Evolutionary conservation across 2,113 vertebrate species (phyloP).

Genomic region (Panthera leo): DNA sequence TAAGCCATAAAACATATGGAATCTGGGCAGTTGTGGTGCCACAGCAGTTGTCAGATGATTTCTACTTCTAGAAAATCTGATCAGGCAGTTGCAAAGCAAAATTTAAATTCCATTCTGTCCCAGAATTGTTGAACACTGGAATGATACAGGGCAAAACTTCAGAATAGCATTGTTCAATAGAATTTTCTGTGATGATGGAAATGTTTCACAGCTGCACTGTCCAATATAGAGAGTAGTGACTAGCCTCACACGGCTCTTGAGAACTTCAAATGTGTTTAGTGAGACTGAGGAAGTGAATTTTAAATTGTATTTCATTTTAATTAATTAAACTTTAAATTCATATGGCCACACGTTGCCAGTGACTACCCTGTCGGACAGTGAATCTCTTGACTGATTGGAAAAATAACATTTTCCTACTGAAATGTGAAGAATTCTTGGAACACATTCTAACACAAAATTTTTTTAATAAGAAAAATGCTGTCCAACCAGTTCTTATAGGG

Average conservation of each 20-base stretch:
- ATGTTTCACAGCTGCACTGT: neutral
- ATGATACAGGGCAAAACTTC: neutral
- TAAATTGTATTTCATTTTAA: neutral
- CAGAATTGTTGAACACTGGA: neutral
- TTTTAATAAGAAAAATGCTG: neutral
- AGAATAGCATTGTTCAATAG: neutral
- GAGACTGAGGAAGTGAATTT: neutral
- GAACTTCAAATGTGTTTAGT: neutral
- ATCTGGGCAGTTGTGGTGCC: slow-evolving; percentile 43
- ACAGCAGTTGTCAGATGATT: slow-evolving; percentile 15
- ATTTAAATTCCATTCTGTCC: neutral
- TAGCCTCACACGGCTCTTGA: neutral
- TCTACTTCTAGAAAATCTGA: slow-evolving; percentile 18
- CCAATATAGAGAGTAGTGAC: neutral
- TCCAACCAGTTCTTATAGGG: neutral
- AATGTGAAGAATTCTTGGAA: neutral
- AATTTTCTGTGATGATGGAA: neutral
- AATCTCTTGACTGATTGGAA: neutral
- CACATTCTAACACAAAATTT: neutral
- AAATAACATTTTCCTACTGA: neutral
- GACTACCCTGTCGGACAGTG: neutral
- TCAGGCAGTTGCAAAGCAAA: neutral
- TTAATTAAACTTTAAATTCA: slow-evolving; percentile 4
- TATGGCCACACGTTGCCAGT: neutral
- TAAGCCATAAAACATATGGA: slow-evolving; percentile 23